Evolutionary conservation across 2,113 vertebrate species (phyloP).

Genomic region (Chelonoidis abingdonii): DNA sequence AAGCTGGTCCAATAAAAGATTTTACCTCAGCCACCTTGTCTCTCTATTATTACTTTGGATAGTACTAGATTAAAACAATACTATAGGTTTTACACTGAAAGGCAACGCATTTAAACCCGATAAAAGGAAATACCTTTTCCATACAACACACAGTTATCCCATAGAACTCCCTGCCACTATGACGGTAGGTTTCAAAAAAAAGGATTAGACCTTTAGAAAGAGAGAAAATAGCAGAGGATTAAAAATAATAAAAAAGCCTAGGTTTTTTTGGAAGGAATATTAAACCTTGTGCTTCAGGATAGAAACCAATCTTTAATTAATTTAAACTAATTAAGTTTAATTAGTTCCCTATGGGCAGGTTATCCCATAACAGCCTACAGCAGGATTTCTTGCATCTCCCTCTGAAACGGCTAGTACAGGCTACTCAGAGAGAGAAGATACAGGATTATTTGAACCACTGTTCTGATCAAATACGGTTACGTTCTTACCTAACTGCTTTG

Average conservation of each 20-base stretch:
- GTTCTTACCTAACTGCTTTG: not conserved
- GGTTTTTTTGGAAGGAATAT: not conserved
- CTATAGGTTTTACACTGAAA: not conserved
- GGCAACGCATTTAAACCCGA: not conserved
- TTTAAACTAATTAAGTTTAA: not conserved
- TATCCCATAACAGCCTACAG: not conserved
- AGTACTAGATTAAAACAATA: not conserved
- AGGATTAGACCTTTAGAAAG: not conserved
- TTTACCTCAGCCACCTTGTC: not conserved
- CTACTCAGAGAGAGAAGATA: not conserved
- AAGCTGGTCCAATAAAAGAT: not conserved
- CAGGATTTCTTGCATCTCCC: not conserved
- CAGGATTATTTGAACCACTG: not conserved
- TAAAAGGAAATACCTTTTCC: not conserved
- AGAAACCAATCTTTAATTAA: not conserved
- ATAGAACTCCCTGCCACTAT: not conserved
- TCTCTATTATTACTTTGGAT: not conserved
- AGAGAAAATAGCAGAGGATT: not conserved
- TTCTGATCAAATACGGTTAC: not conserved
- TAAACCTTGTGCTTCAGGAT: not conserved
- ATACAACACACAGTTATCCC: not conserved
- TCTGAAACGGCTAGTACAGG: not conserved
- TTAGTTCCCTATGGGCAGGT: not conserved
- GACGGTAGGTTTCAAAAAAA: not conserved
- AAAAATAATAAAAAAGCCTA: not conserved